phyloP scores from a whole-genome alignment of 2,113 vertebrate genomes.

The Cricetomys ansorgei region DNA sequence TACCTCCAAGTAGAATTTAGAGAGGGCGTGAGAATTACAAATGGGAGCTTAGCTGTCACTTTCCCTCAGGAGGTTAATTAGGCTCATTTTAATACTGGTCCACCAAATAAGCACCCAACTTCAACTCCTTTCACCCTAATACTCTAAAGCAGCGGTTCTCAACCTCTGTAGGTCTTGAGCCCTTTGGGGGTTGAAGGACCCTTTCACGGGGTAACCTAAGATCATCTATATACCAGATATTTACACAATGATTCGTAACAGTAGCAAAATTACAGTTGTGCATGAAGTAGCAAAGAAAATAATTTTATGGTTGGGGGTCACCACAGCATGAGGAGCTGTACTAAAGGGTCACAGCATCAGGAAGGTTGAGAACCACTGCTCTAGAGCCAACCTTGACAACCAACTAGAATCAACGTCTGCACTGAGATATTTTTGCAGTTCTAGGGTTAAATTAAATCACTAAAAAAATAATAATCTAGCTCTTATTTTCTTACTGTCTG shows the following conservation, averaged over 20 bases:
- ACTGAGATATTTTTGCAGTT: neutral
- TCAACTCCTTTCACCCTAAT: neutral
- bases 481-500: neutral
- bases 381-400: neutral
- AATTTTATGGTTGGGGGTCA: neutral
- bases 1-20: neutral
- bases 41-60: neutral
- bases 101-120: neutral
- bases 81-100: neutral
- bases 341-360: neutral
- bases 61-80: neutral
- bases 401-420: neutral
- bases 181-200: neutral
- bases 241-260: neutral
- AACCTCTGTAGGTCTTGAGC: neutral
- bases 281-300: neutral
- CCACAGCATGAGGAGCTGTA: neutral
- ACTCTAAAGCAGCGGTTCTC: neutral
- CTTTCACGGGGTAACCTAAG: too few species aligned
- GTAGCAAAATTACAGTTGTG: neutral
- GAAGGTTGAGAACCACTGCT: neutral
- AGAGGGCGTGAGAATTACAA: neutral
- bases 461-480: slow-evolving; percentile 14
- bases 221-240: too few species aligned
- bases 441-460: slow-evolving; percentile 7